Percentiles rank a stretch among this genome's conserved stretches.
These are phyloP conservation scores for Micromussa lordhowensis DNA, from an alignment of 92 coral and sea anemone species.

Conservation along the genomic window DNA sequence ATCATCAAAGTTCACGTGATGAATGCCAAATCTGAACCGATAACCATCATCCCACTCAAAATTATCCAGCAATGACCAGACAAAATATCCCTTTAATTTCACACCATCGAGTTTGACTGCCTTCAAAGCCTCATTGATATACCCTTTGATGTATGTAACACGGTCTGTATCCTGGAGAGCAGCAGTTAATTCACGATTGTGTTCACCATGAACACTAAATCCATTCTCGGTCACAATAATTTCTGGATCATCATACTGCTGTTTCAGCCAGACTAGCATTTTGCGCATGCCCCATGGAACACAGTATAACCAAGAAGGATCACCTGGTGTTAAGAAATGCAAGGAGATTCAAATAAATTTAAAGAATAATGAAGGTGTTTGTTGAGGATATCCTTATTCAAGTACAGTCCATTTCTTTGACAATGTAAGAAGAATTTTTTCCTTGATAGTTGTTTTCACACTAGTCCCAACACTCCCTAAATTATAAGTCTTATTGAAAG, in stretches of 20 bases:
- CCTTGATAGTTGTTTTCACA: too few species aligned
- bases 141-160: constrained; percentile 70
- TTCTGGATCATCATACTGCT: constrained; percentile 83
- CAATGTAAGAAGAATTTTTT: too few species aligned
- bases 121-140: constrained; percentile 81
- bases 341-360: too few species aligned
- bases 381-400: too few species aligned
- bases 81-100: constrained; percentile 88
- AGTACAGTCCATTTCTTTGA: too few species aligned
- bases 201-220: constrained; percentile 84
- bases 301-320: constrained; percentile 86
- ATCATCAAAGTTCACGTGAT: constrained; percentile 84
- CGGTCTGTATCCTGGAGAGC: constrained; percentile 86
- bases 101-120: constrained; percentile 82
- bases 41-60: constrained; percentile 97
- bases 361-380: too few species aligned
- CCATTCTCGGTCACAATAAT: constrained; percentile 93
- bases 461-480: too few species aligned
- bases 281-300: constrained; percentile 92
- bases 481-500: too few species aligned
- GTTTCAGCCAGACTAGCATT: constrained; percentile 85
- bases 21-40: constrained; percentile 83
- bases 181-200: constrained; percentile 55
- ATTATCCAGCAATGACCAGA: constrained; percentile 95
- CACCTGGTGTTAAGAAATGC: constrained; percentile 51